Percentiles rank a stretch among this genome's conserved stretches.
Conservation (phyloP, 1,140 invertebrate genomes). For the Ladona fulva region DNA sequence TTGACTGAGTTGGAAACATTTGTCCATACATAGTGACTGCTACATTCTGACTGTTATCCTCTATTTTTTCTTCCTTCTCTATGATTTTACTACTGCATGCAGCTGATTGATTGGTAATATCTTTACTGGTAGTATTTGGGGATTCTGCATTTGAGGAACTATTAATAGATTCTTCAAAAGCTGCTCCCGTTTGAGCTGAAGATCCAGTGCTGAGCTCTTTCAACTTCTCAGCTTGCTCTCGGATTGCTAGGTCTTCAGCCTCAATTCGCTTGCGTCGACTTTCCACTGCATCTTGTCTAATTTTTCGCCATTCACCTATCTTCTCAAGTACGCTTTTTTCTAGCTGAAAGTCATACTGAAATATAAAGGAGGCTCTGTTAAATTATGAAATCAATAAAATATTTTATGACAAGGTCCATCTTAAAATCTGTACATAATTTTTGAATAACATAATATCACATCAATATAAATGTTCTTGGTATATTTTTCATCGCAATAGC, state of each 20-base stretch:
- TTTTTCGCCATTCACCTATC: constrained; percentile 55
- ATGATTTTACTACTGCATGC: not conserved
- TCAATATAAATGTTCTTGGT: not conserved
- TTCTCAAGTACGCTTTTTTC: constrained; percentile 59
- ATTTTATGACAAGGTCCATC: constrained; percentile 1
- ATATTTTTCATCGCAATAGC: not conserved
- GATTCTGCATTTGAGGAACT: not conserved
- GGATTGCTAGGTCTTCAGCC: constrained; percentile 25
- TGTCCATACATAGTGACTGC: not conserved
- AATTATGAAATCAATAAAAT: not conserved
- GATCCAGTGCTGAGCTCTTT: not conserved
- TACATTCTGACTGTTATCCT: not conserved
- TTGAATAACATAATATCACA: not conserved
- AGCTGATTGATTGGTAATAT: not conserved
- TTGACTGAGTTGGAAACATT: not conserved
- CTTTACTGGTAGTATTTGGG: not conserved
- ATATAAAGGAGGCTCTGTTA: constrained; percentile 20
- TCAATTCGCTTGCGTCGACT: constrained; percentile 47
- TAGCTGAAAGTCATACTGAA: constrained; percentile 58
- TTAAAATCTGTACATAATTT: not conserved
- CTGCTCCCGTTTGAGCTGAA: constrained; percentile 29
- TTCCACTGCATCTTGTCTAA: constrained; percentile 47
- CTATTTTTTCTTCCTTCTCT: not conserved
- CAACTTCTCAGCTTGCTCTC: not conserved
- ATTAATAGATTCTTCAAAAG: constrained; percentile 29